These are phyloP conservation scores for Scaptodrosophila latifasciaeformis DNA, from an alignment of 2,888 invertebrate genomes.

Conservation along the genomic window DNA sequence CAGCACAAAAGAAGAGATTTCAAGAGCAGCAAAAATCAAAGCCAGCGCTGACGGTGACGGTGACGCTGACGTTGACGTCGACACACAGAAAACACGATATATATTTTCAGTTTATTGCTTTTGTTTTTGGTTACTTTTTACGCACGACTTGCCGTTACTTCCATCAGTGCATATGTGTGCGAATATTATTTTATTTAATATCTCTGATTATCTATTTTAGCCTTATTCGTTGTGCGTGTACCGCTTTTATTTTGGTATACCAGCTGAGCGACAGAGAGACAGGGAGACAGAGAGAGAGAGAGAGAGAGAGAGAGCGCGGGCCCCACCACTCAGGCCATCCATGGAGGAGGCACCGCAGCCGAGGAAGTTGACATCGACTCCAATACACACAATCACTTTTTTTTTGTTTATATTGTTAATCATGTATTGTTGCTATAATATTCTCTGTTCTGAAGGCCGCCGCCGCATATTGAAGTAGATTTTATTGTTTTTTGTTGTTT, in stretches of 20 bases:
- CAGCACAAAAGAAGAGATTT: constrained; percentile 9
- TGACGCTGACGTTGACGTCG: background rate
- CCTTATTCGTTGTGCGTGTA: constrained; percentile 1
- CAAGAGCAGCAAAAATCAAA: background rate
- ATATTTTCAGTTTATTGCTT: background rate
- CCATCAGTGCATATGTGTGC: background rate
- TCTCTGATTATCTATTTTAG: constrained; percentile 1
- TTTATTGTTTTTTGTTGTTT: constrained; percentile 28
- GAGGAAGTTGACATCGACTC: too few species aligned
- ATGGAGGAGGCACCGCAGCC: background rate
- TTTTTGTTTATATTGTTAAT: constrained; percentile 39
- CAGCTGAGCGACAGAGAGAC: background rate
- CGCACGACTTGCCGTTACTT: background rate
- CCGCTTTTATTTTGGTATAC: constrained; percentile 7
- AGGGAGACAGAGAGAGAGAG: background rate
- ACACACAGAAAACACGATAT: background rate
- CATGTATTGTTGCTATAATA: too few species aligned
- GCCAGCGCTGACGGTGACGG: background rate
- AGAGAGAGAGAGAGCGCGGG: too few species aligned
- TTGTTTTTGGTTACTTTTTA: background rate
- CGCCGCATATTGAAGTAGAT: constrained; percentile 51
- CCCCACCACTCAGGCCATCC: too few species aligned
- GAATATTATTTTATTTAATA: background rate
- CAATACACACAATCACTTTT: constrained; percentile 2
- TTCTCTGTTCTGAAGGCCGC: constrained; percentile 52